These are phyloP conservation scores for Leucania comma DNA, from an alignment of 2,888 invertebrate genomes.

Conservation along the genomic window DNA sequence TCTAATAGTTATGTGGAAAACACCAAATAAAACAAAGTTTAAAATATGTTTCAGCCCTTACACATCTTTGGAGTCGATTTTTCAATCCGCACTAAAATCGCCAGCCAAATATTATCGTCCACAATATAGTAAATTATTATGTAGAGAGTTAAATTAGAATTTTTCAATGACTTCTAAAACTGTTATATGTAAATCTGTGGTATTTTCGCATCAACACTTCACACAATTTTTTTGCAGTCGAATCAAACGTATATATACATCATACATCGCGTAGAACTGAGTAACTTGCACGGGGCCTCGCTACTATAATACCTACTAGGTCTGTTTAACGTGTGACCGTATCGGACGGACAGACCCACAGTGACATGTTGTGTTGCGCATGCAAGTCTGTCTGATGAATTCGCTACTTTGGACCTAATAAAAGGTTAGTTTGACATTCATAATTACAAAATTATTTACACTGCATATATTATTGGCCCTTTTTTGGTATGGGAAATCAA, in stretches of 20 bases:
- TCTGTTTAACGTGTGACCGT: not conserved
- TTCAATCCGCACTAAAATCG: not conserved
- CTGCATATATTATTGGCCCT: too few species aligned
- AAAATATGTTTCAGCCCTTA: conserved; percentile 11
- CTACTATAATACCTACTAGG: not conserved
- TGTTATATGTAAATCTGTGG: not conserved
- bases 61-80: not conserved
- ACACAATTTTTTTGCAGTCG: not conserved
- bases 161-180: not conserved
- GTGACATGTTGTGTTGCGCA: too few species aligned
- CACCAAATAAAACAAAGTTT: conserved; percentile 16
- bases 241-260: too few species aligned
- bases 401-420: too few species aligned
- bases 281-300: too few species aligned
- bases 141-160: not conserved
- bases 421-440: too few species aligned
- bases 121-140: not conserved
- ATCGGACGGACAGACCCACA: too few species aligned
- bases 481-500: too few species aligned
- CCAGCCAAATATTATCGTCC: not conserved
- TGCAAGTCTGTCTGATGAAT: too few species aligned
- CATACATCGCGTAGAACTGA: too few species aligned
- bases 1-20: conserved; percentile 19
- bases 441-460: too few species aligned
- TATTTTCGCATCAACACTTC: not conserved